A percentile compares a stretch with the other conserved stretches of the same genome.
These are phyloP conservation scores for Arenicola marina DNA, from an alignment of 2,888 invertebrate species.

Conservation along the genomic window DNA sequence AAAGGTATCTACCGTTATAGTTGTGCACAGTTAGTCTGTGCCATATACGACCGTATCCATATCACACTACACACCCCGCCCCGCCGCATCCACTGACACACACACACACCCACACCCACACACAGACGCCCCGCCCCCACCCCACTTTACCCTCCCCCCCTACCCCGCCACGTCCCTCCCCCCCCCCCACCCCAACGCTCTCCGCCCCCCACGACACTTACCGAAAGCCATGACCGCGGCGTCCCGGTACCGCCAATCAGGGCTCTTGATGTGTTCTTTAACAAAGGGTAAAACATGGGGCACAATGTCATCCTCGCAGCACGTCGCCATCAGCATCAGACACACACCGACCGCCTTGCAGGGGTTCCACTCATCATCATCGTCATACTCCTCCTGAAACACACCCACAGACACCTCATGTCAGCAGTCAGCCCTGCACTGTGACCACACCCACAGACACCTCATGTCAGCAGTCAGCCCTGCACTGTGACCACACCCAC, in stretches of 20 bases:
- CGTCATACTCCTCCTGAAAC: conserved; percentile 81
- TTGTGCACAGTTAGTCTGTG: background rate
- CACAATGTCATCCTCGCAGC: conserved; percentile 97
- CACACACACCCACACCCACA: too few relatives aligned
- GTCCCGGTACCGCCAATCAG: conserved; percentile 86
- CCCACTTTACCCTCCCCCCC: background rate
- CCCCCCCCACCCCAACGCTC: too few relatives aligned
- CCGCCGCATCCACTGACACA: background rate
- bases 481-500: too few relatives aligned
- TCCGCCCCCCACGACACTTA: conserved; percentile 34
- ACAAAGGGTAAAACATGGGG: conserved; percentile 95
- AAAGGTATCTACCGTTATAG: too few relatives aligned
- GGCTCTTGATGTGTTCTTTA: conserved; percentile 87
- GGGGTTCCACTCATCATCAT: conserved; percentile 99
- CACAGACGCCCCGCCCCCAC: background rate
- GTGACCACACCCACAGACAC: too few relatives aligned
- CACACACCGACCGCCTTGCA: conserved; percentile 99
- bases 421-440: too few relatives aligned
- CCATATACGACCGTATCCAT: background rate
- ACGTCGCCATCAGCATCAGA: conserved; percentile 93
- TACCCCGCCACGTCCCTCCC: too few relatives aligned
- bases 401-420: too few relatives aligned
- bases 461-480: too few relatives aligned
- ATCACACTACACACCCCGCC: background rate
- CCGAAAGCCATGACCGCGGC: conserved; percentile 99